Percentiles rank a stretch among this genome's conserved stretches.
These are phyloP conservation scores for Cherax quadricarinatus DNA, from an alignment of 1,140 invertebrate genomes.

Conservation along the genomic window DNA sequence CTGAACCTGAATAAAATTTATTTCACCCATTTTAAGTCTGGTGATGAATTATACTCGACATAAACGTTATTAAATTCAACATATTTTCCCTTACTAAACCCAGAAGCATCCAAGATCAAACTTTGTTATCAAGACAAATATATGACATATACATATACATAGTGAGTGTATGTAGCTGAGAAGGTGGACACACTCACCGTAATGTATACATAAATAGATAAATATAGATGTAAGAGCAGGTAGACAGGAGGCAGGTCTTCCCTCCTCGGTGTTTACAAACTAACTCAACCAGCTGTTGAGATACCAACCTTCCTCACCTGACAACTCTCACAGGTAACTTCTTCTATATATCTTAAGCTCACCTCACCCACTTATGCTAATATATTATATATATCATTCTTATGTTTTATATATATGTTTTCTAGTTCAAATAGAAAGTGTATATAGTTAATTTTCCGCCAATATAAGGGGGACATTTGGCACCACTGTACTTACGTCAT, in stretches of 20 bases:
- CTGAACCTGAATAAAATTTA: too few species aligned
- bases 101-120: not conserved
- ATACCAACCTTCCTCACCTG: not conserved
- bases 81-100: not conserved
- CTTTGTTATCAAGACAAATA: too few species aligned
- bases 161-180: too few species aligned
- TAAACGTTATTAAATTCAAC: too few species aligned
- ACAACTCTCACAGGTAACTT: not conserved
- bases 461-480: not conserved
- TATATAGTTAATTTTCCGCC: not conserved
- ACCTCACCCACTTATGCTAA: not conserved
- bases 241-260: not conserved
- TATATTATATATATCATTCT: too few species aligned
- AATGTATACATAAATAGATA: constrained; percentile 48
- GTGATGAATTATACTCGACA: too few species aligned
- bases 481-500: constrained; percentile 16
- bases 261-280: constrained; percentile 56
- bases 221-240: constrained; percentile 21
- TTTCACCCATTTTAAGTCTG: too few species aligned
- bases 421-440: too few species aligned
- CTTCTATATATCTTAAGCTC: not conserved
- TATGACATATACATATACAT: too few species aligned
- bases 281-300: constrained; percentile 46
- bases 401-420: too few species aligned
- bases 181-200: constrained; percentile 6